Percentiles rank a stretch among this genome's conserved stretches.
Evolutionary conservation across 2,888 invertebrate genomes (phyloP).

Genomic region (Scotopteryx bipunctaria): DNA sequence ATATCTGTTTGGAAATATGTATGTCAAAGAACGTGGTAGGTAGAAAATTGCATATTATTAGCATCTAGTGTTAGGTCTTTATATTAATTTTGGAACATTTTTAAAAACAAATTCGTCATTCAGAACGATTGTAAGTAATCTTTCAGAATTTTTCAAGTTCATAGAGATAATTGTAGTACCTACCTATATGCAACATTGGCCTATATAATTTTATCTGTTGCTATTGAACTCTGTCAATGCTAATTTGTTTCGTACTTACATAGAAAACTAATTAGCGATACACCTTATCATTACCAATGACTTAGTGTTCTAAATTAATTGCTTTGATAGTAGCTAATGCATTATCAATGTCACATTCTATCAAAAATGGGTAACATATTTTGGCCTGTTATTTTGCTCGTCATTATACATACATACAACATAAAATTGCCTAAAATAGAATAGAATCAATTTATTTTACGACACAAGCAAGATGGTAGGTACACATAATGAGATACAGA

Average conservation of each 20-base stretch:
- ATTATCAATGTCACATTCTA: background rate
- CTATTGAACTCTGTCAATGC: background rate
- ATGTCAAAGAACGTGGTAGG: conserved; percentile 8
- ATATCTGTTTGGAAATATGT: conserved; percentile 3
- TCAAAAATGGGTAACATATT: background rate
- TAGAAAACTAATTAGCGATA: background rate
- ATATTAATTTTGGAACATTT: no score
- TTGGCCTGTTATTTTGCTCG: background rate
- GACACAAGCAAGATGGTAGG: no score
- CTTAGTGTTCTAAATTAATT: background rate
- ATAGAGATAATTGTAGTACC: background rate
- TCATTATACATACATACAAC: no score
- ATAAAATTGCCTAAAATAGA: no score
- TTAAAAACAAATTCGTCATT: conserved; percentile 3
- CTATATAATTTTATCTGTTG: background rate
- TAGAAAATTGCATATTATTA: conserved; percentile 14
- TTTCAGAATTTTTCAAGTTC: background rate
- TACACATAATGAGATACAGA: no score
- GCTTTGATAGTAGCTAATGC: background rate
- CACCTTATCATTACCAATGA: background rate
- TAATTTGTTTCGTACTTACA: background rate
- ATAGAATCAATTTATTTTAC: no score
- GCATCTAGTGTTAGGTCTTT: no score
- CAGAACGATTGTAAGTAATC: background rate
- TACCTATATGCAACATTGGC: no score